phyloP scores from a whole-genome alignment of 2,888 invertebrate genomes.

The Drosophila infuscata region DNA sequence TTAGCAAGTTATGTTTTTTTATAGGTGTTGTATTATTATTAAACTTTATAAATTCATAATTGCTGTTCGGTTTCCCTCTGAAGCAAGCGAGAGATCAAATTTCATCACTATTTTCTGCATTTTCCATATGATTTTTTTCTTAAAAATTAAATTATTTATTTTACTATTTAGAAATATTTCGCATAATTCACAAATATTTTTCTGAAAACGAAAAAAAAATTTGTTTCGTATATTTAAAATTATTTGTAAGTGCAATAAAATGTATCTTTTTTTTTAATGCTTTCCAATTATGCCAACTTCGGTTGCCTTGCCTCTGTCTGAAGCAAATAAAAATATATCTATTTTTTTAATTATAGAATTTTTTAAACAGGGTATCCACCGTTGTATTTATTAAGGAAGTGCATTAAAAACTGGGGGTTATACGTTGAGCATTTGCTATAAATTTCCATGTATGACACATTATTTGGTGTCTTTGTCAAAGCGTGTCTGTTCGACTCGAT shows the following conservation, averaged over 20 bases:
- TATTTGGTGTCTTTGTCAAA: conserved; percentile 25
- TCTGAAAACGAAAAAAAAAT: background rate
- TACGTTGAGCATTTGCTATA: background rate
- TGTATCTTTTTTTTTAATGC: no score
- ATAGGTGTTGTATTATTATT: background rate
- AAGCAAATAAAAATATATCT: background rate
- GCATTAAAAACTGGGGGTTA: conserved; percentile 9
- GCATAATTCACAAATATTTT: background rate
- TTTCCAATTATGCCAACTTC: background rate
- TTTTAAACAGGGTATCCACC: background rate
- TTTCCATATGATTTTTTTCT: background rate
- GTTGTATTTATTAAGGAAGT: background rate
- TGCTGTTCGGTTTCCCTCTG: background rate
- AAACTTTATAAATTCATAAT: background rate
- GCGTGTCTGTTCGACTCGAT: conserved; percentile 5
- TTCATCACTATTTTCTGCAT: background rate
- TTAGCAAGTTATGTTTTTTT: background rate
- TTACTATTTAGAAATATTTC: background rate
- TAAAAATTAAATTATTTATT: background rate
- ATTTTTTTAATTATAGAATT: background rate
- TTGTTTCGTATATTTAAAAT: background rate
- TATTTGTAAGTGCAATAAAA: background rate
- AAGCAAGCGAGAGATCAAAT: background rate
- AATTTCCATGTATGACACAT: conserved; percentile 29
- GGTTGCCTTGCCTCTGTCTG: background rate